Evolutionary conservation across 2,888 invertebrate genomes (phyloP).

Genomic region (Actias luna): DNA sequence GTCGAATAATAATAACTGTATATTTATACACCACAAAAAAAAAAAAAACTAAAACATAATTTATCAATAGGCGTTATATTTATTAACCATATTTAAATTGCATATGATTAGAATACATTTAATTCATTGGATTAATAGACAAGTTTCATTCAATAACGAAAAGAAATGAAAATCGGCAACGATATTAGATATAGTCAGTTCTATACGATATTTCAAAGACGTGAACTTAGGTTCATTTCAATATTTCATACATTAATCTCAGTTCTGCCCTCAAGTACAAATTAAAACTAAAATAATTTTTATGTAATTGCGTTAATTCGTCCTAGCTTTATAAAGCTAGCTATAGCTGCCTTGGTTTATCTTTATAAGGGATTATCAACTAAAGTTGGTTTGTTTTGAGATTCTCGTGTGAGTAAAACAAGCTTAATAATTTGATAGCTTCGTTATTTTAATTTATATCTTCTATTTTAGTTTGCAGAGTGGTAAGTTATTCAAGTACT

Average conservation of each 20-base stretch:
- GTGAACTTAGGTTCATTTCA: too few species aligned
- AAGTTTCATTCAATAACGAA: too few species aligned
- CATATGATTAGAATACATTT: too few species aligned
- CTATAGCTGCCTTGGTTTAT: slow-evolving; percentile 36
- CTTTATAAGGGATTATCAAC: slow-evolving; percentile 35
- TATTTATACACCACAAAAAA: too few species aligned
- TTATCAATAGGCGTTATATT: too few species aligned
- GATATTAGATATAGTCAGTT: too few species aligned
- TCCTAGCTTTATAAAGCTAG: slow-evolving; percentile 29
- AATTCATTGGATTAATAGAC: too few species aligned
- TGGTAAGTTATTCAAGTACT: background rate
- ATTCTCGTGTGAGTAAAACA: background rate
- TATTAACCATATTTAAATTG: too few species aligned
- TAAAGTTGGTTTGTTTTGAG: background rate
- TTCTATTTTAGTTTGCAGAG: background rate
- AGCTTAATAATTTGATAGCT: background rate
- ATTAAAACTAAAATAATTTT: slow-evolving; percentile 54
- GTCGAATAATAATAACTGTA: too few species aligned
- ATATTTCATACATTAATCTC: slow-evolving; percentile 22
- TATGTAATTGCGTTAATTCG: slow-evolving; percentile 44
- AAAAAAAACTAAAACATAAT: too few species aligned
- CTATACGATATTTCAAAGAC: too few species aligned
- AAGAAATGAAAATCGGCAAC: too few species aligned
- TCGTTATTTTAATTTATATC: slow-evolving; percentile 3
- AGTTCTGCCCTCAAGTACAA: slow-evolving; percentile 55